phyloP scores from a whole-genome alignment of 2,113 vertebrate genomes.

The Isichthys henryi region DNA sequence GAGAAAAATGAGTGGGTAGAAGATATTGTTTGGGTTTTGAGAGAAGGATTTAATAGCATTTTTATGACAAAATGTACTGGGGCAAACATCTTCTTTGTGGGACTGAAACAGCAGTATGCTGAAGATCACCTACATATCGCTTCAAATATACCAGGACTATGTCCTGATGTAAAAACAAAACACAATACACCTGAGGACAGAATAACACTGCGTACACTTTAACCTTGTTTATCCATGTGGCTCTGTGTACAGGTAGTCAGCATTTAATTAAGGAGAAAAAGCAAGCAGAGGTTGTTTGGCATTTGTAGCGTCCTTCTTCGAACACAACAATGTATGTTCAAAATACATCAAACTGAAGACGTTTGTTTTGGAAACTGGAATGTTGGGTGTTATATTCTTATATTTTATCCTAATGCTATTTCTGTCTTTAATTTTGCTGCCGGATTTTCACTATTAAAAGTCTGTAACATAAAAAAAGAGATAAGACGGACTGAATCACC shows the following conservation, averaged over 20 bases:
- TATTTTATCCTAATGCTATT: neutral
- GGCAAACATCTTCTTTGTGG: neutral
- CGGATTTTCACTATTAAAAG: neutral
- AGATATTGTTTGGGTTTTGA: neutral
- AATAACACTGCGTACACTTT: neutral
- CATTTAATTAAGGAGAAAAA: neutral
- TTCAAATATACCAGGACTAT: neutral
- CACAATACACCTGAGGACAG: neutral
- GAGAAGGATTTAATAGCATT: neutral
- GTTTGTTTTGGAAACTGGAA: neutral
- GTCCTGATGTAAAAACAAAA: neutral
- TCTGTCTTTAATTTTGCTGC: neutral
- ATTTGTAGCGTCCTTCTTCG: neutral
- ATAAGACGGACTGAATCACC: neutral
- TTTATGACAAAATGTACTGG: neutral
- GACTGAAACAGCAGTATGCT: neutral
- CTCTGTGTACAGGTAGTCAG: neutral
- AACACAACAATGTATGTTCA: neutral
- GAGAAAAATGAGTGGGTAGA: neutral
- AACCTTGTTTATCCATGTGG: neutral
- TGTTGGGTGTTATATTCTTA: neutral
- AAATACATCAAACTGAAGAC: neutral
- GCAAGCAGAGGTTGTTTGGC: neutral
- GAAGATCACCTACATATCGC: neutral
- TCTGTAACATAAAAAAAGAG: neutral